Conservation (phyloP, 2,888 invertebrate species). For the Lochmaea crataegi region DNA sequence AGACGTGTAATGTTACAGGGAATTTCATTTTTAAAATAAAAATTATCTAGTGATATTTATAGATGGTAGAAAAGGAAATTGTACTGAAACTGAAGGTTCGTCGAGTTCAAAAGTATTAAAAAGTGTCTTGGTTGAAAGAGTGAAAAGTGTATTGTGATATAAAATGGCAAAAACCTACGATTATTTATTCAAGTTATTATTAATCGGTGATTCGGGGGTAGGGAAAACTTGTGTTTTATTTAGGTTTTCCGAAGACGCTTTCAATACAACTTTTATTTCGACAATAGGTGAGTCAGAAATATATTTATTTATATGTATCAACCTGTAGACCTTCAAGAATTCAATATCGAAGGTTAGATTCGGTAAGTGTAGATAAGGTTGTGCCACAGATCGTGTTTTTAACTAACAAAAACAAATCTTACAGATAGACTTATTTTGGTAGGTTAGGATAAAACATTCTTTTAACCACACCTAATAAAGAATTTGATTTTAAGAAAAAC, state of each 20-base stretch:
- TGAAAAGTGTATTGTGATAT: slow-evolving; percentile 48
- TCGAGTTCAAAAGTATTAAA: slow-evolving; percentile 43
- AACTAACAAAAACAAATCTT: slow-evolving; percentile 10
- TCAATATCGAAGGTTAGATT: slow-evolving; percentile 42
- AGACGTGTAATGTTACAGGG: slow-evolving; percentile 40
- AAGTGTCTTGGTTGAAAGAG: slow-evolving; percentile 46
- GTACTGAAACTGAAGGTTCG: slow-evolving; percentile 35
- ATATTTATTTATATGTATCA: slow-evolving; percentile 44
- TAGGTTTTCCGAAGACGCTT: slow-evolving; percentile 94
- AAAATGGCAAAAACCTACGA: slow-evolving; percentile 96
- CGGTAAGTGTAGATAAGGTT: slow-evolving; percentile 15
- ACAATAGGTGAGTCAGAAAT: slow-evolving; percentile 83
- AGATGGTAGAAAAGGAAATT: slow-evolving; percentile 43
- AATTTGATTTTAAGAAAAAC: slow-evolving; percentile 31
- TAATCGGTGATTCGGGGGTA: slow-evolving; percentile 94
- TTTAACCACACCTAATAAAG: slow-evolving; percentile 50
- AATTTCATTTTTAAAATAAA: slow-evolving; percentile 39
- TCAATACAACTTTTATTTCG: slow-evolving; percentile 94
- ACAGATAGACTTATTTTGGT: slow-evolving; percentile 20
- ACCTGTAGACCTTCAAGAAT: slow-evolving; percentile 49
- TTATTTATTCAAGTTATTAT: slow-evolving; percentile 89
- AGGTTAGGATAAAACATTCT: slow-evolving; percentile 40
- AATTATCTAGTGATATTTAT: slow-evolving; percentile 43
- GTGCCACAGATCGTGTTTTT: slow-evolving; percentile 20
- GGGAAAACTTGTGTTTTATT: slow-evolving; percentile 95